These are phyloP conservation scores for Limnodromus scolopaceus DNA, from an alignment of 2,797 vertebrate species.

Conservation along the genomic window DNA sequence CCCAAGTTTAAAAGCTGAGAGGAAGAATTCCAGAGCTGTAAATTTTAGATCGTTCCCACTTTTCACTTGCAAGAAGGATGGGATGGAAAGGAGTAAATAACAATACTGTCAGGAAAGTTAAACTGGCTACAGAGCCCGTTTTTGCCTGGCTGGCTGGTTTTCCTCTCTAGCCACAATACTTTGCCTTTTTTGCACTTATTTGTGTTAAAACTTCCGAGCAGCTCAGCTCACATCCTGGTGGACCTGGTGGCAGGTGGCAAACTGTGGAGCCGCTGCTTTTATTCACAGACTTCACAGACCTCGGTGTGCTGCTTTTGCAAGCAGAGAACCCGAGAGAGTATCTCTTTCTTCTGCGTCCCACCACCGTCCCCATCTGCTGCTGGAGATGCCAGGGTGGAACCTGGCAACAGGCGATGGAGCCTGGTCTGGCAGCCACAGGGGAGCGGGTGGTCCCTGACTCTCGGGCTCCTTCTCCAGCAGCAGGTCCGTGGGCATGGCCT, in stretches of 20 bases:
- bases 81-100: not conserved
- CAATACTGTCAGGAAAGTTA: not conserved
- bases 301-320: not conserved
- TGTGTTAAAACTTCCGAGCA: not conserved
- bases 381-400: not conserved
- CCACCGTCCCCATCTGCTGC: not conserved
- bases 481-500: not conserved
- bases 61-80: not conserved
- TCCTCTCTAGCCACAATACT: fast-evolving
- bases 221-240: not conserved
- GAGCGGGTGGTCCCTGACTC: not conserved
- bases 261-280: fast-evolving
- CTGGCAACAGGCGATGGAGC: not conserved
- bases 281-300: too few species aligned
- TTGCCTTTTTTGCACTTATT: not conserved
- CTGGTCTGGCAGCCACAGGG: not conserved
- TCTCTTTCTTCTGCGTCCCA: not conserved
- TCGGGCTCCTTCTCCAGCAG: not conserved
- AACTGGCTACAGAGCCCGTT: not conserved
- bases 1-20: not conserved
- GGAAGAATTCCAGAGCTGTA: not conserved
- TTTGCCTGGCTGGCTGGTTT: not conserved
- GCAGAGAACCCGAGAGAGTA: not conserved
- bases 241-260: not conserved
- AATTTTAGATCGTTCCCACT: not conserved